Evolutionary conservation across 2,113 vertebrate genomes (phyloP).

Genomic region (human): GRCh38 chr6:51087001-51087500

Average conservation of each 20-base stretch:
- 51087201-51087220: neutral
- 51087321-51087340: neutral
- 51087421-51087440: neutral
- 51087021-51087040: neutral
- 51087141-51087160: neutral
- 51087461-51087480: neutral
- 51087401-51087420: neutral
- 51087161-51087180: neutral
- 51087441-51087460: neutral
- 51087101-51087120: neutral
- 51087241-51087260: neutral
- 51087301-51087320: neutral
- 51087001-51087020: neutral
- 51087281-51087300: neutral
- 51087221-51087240: neutral
- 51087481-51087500: neutral
- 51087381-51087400: neutral
- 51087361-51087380: neutral
- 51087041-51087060: neutral
- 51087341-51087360: neutral
- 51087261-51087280: neutral
- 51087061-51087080: neutral
- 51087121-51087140: neutral
- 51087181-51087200: neutral
- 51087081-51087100: neutral